These are phyloP conservation scores for Melanophora roralis DNA, from an alignment of 2,888 invertebrate species.

Conservation along the genomic window DNA sequence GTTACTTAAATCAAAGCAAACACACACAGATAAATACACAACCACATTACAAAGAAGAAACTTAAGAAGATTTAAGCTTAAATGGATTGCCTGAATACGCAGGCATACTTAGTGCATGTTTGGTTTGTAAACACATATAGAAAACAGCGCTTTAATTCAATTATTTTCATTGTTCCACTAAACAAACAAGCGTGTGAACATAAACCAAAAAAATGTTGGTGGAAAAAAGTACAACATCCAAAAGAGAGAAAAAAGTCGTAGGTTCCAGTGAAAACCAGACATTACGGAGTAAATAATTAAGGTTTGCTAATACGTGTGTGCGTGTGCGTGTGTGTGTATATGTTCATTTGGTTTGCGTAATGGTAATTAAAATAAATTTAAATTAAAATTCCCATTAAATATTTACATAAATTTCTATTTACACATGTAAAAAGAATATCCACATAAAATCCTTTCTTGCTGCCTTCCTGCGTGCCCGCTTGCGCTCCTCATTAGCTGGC, in stretches of 20 bases:
- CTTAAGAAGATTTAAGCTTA: no score
- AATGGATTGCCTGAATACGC: background rate
- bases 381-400: constrained; percentile 58
- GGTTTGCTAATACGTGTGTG: background rate
- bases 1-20: no score
- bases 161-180: constrained; percentile 46
- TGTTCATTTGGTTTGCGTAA: constrained; percentile 1
- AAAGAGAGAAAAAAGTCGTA: background rate
- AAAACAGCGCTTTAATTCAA: constrained; percentile 39
- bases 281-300: constrained; percentile 41
- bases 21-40: no score
- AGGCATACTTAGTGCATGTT: background rate
- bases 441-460: no score
- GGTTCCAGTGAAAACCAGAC: constrained; percentile 21
- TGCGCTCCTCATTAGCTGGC: no score
- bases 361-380: constrained; percentile 59
- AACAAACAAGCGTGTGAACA: constrained; percentile 51
- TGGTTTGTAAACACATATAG: background rate
- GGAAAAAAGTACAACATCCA: background rate
- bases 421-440: constrained; percentile 2
- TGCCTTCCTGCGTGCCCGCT: no score
- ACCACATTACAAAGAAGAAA: no score
- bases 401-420: constrained; percentile 59
- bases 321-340: background rate
- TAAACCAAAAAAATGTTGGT: constrained; percentile 29